Evolutionary conservation across 2,797 vertebrate genomes (phyloP).

Genomic region (Syngnathus rostellatus): DNA sequence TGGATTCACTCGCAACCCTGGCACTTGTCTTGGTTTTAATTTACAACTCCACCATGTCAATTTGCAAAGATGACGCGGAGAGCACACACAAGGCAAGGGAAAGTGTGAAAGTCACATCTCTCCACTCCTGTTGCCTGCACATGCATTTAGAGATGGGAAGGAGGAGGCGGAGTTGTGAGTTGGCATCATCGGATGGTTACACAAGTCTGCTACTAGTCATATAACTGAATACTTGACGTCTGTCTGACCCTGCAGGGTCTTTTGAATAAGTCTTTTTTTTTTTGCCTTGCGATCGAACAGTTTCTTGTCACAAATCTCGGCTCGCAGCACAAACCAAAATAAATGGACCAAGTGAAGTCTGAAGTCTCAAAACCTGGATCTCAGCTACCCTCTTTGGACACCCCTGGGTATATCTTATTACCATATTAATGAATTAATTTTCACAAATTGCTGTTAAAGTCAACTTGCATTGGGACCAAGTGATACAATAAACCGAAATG

Average conservation of each 20-base stretch:
- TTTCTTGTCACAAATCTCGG: no score
- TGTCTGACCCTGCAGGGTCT: slow-evolving; percentile 1
- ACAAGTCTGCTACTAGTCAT: slow-evolving; percentile 67
- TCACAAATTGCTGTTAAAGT: no score
- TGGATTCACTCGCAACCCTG: slow-evolving; percentile 15
- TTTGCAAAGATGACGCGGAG: slow-evolving; percentile 26
- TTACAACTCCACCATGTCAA: slow-evolving; percentile 4
- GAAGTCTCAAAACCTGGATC: no score
- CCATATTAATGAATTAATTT: no score
- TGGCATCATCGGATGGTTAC: slow-evolving; percentile 75
- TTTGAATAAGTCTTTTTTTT: not conserved
- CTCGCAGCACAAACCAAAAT: no score
- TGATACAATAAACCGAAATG: no score
- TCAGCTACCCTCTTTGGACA: no score
- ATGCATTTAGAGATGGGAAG: slow-evolving; percentile 56
- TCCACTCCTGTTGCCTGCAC: slow-evolving; percentile 52
- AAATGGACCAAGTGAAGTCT: no score
- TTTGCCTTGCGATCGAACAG: not conserved
- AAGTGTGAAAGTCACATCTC: slow-evolving; percentile 56
- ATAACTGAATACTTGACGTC: slow-evolving; percentile 43
- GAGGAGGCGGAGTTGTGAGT: slow-evolving; percentile 56
- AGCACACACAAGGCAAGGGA: not conserved
- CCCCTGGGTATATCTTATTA: no score
- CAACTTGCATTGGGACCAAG: no score
- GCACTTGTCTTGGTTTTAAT: slow-evolving; percentile 2